Base-by-base conservation (phyloP, 1,140 invertebrate genomes). In the Polypedilum vanderplanki region DNA sequence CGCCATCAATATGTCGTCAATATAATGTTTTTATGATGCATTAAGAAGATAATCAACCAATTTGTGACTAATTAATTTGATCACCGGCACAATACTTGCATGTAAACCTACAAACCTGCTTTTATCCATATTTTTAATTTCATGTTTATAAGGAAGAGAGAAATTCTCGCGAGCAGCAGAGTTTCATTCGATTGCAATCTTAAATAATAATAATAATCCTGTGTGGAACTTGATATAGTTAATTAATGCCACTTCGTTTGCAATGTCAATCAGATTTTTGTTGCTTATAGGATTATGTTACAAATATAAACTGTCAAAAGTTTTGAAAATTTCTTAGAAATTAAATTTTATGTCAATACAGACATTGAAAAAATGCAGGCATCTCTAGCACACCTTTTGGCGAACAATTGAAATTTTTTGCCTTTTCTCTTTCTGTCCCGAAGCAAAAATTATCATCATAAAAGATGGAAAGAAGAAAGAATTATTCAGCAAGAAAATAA, bases 361-460 rank as follows among this genome's bases (percentile, higher is more conserved):
- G 24, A 33, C 24, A 33, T 33, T 15, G 12, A 57, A 57, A 57
- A 57, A 33, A 57, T 57, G 46, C 46, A 57, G 46, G 46, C 12
- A 57, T 57, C 12, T 8, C 46, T 57, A 12, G 46, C 46, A 57
- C 46, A 57, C 15, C 46, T 57, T n/a, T n/a, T 57, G 46, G 46
- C n/a, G 46, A 57, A 57, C 46, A 57, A 57, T 57, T 57, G 46
- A 57, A 57, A 57, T 33, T 33, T n/a, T n/a, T n/a, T n/a, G n/a
- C n/a, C 46, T 57, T 15, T 57, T 15, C 15, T 5, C n/a, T 57
- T 57, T 57, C 9, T 46, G 46, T 57, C 46, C 46, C 15, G 46
- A 57, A 57, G 46, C 46, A 57, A 57, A 57, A 57, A 57, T 57
- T 57, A 57, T 57, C 46, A 57, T 57, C 46, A 57, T 57, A 57